Evolutionary conservation across 2,113 vertebrate species (phyloP), one percentile per base, ranked within the genome.

Genomic region (Sceloporus undulatus): DNA sequence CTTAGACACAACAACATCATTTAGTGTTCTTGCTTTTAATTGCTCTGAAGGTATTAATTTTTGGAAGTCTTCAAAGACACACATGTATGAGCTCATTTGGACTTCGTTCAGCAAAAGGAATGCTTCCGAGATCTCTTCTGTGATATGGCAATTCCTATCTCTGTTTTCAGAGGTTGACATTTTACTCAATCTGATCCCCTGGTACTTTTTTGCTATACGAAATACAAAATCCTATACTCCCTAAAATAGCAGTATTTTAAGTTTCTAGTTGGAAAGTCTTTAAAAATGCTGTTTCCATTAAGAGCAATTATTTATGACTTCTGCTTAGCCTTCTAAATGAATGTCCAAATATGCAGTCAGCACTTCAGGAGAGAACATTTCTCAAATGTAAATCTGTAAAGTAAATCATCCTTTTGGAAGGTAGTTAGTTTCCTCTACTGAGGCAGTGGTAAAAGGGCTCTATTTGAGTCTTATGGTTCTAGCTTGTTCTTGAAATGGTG

Each of bases 281-380:
- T 74, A 74, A 54, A 54, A 52, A 68, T 52, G 38, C 10, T 80
- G 25, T 56, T 82, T 87, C 86, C 79, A 87, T 82, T 87, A 82
- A 87, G 16, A 82, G 56, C 70, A 82, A 87, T 87, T 87, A 87
- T 87, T 82, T 87, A 87, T 19, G 56, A 76, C 56, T 87, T 68
- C 54, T 62, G 68, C 79, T 87, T 87, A 87, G 76, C 48, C 6
- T 54, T 86, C 21, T 86, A 79, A 86, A 62, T n/a, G 66, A 70
- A 68, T 79, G 27, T 34, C 79, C 86, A 82, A 87, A 48, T 87
- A 87, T 65, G 54, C 56, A 87, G 71, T 66, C 79, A 83, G 80
- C 59, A 76, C 79, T 76, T 82, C 27, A 76, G 80, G 38, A 77
- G 82, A 82, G 79, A 82, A 88, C 80, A 82, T 82, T 87, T 87